phyloP scores from a whole-genome alignment of 2,888 invertebrate species.

The Acrobasis suavella region DNA sequence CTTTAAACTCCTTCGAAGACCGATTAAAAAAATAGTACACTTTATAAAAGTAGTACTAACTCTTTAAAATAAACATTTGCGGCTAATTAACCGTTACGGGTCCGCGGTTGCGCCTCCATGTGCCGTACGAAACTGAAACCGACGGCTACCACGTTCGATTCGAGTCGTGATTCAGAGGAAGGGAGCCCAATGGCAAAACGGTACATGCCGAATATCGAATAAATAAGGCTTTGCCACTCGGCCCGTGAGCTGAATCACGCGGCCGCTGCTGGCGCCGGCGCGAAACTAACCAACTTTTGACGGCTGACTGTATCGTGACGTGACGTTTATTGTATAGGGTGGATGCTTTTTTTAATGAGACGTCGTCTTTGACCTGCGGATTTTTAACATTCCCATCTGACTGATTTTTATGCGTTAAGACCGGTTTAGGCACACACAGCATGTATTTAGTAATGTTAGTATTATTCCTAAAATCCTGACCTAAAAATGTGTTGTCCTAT shows the following conservation, averaged over 20 bases:
- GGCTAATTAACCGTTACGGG: slow-evolving; percentile 41
- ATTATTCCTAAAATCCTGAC: no score
- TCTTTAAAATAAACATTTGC: slow-evolving; percentile 40
- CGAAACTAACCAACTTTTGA: slow-evolving; percentile 63
- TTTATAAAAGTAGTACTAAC: slow-evolving; percentile 31
- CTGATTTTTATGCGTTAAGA: no score
- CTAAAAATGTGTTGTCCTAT: no score
- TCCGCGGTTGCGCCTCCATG: slow-evolving; percentile 48
- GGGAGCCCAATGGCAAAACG: slow-evolving; percentile 66
- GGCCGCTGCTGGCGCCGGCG: slow-evolving; percentile 71
- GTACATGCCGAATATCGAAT: slow-evolving; percentile 64
- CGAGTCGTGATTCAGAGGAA: slow-evolving; percentile 75
- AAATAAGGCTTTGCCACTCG: slow-evolving; percentile 53
- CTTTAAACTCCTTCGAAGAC: slow-evolving; percentile 37
- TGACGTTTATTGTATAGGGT: slow-evolving; percentile 7
- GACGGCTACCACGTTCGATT: slow-evolving; percentile 52
- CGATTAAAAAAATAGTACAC: slow-evolving; percentile 36
- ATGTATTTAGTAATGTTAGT: no score
- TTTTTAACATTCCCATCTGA: not conserved
- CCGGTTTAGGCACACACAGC: no score
- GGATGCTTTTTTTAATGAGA: not conserved
- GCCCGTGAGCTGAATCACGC: slow-evolving; percentile 61
- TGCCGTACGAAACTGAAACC: slow-evolving; percentile 61
- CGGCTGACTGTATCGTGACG: slow-evolving; percentile 33
- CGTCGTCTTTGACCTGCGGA: not conserved